Evolutionary conservation across 2,888 invertebrate species (phyloP).

Genomic region (Nowickia ferox): DNA sequence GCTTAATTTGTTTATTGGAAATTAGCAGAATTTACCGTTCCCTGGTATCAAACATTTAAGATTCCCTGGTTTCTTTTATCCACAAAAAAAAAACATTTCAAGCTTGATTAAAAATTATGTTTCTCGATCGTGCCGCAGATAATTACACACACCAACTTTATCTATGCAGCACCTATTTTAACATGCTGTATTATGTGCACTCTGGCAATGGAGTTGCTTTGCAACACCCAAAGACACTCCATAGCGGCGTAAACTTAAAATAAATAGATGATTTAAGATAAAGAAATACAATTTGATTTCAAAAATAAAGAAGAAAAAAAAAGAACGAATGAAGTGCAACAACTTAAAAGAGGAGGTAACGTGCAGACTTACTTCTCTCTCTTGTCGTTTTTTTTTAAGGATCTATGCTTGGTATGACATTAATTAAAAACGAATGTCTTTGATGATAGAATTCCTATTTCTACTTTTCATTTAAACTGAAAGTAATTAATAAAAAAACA

Average conservation of each 20-base stretch:
- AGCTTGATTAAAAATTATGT: slow-evolving; percentile 53
- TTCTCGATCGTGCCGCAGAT: slow-evolving; percentile 70
- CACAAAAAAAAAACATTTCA: neutral
- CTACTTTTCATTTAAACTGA: neutral
- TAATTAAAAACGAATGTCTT: slow-evolving; percentile 48
- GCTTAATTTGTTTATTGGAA: neutral
- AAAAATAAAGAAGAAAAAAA: neutral
- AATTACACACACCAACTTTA: slow-evolving; percentile 59
- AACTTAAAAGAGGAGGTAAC: slow-evolving; percentile 29
- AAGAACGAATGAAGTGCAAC: slow-evolving; percentile 10
- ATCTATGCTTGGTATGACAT: slow-evolving; percentile 56
- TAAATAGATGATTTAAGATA: slow-evolving; percentile 61
- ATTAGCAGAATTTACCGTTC: too few relatives aligned
- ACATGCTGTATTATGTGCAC: slow-evolving; percentile 45
- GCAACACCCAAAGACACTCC: neutral
- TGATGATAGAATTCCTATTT: slow-evolving; percentile 39
- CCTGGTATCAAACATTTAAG: slow-evolving; percentile 6
- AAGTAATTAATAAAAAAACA: neutral
- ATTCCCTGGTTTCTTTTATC: slow-evolving; percentile 1
- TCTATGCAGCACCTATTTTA: slow-evolving; percentile 59
- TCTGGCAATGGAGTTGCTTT: slow-evolving; percentile 33
- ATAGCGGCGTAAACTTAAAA: slow-evolving; percentile 33
- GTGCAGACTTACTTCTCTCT: neutral
- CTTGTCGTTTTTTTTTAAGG: slow-evolving; percentile 27
- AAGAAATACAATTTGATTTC: slow-evolving; percentile 45